Percentiles rank a stretch among this genome's conserved stretches.
phyloP scores from a whole-genome alignment of 2,797 vertebrate genomes.

The Protosalanx chinensis region DNA sequence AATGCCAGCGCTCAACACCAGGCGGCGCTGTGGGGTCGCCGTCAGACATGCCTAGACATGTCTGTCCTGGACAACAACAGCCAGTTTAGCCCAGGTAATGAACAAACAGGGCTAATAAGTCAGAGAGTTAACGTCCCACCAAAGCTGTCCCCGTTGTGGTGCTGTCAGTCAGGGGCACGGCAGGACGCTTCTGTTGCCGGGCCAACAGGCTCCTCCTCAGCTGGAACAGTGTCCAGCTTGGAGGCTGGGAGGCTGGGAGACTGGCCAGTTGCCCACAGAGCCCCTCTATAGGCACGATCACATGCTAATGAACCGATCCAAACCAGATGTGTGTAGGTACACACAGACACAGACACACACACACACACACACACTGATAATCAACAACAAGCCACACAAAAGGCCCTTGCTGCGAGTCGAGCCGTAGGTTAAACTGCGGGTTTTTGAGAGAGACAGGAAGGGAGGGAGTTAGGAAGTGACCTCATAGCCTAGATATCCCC shows the following conservation, averaged over 20 bases:
- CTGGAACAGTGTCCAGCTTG: conserved; percentile 60
- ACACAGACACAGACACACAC: background rate
- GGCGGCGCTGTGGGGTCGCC: conserved; percentile 18
- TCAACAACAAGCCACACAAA: conserved; percentile 35
- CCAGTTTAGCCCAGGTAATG: background rate
- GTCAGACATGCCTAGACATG: background rate
- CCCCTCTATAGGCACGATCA: background rate
- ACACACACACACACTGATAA: conserved; percentile 3
- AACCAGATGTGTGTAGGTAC: conserved; percentile 59
- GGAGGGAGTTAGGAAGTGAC: conserved; percentile 18
- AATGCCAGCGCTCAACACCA: conserved; percentile 36
- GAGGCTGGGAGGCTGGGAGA: background rate
- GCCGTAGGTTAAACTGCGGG: conserved; percentile 14
- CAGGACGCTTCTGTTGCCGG: background rate
- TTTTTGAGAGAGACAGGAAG: conserved; percentile 6
- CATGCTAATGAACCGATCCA: conserved; percentile 38
- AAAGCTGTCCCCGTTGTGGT: background rate
- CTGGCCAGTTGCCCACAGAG: conserved; percentile 20
- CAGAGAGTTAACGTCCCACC: too few relatives aligned
- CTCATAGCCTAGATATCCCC: conserved; percentile 23
- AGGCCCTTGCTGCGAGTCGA: conserved; percentile 20
- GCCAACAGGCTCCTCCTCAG: conserved; percentile 5
- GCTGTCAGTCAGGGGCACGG: background rate
- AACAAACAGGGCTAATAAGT: background rate
- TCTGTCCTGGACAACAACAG: background rate